These are phyloP conservation scores for Hypomecis punctinalis DNA, from an alignment of 2,888 invertebrate species.

Conservation along the genomic window DNA sequence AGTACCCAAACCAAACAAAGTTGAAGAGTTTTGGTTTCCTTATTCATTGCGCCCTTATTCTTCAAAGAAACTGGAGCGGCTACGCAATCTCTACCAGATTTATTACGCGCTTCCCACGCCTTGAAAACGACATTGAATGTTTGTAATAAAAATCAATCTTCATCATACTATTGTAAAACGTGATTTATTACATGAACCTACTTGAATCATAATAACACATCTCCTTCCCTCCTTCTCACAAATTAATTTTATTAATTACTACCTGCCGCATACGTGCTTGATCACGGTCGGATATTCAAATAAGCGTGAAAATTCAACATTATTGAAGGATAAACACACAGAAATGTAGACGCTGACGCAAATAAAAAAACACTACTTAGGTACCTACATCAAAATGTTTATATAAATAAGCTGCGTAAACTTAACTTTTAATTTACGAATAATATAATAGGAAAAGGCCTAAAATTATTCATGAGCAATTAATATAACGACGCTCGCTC, in stretches of 20 bases:
- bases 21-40: background rate
- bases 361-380: background rate
- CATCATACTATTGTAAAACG: background rate
- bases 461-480: background rate
- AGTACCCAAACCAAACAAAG: no score
- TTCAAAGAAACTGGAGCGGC: background rate
- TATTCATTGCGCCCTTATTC: background rate
- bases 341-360: conserved; percentile 8
- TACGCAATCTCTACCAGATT: background rate
- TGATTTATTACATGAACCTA: conserved; percentile 1
- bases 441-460: background rate
- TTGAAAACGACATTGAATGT: conserved; percentile 24
- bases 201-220: background rate
- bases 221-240: background rate
- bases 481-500: background rate
- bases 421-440: no score
- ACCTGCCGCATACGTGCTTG: background rate
- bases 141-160: conserved; percentile 15
- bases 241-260: conserved; percentile 2
- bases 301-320: conserved; percentile 15
- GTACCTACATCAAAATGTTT: background rate
- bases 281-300: conserved; percentile 5
- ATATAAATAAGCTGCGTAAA: no score
- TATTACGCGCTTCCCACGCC: conserved; percentile 16
- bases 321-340: conserved; percentile 8